phyloP scores from a whole-genome alignment of 1,140 invertebrate species.

The Rhysida immarginata region DNA sequence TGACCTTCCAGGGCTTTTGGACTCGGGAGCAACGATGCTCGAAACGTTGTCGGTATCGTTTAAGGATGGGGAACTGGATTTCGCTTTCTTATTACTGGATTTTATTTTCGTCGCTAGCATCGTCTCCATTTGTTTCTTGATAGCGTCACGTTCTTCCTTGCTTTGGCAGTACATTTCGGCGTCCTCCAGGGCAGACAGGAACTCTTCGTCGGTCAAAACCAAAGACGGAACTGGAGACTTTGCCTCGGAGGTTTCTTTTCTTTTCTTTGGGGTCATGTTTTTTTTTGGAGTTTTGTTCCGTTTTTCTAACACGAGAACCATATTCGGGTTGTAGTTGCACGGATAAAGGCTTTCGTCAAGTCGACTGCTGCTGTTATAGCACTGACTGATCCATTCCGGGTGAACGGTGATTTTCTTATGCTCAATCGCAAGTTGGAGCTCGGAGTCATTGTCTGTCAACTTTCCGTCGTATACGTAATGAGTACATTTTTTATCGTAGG shows the following conservation, averaged over 20 bases:
- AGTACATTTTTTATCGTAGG: conserved; percentile 27
- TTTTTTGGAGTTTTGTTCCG: background rate
- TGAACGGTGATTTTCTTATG: conserved; percentile 32
- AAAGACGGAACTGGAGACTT: background rate
- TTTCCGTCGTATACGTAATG: conserved; percentile 33
- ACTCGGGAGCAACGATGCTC: background rate
- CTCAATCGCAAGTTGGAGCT: conserved; percentile 28
- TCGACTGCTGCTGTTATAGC: conserved; percentile 26
- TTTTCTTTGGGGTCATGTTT: background rate
- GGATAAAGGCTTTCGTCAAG: conserved; percentile 33
- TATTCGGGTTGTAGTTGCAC: conserved; percentile 31
- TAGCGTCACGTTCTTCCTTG: conserved; percentile 13
- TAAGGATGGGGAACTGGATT: background rate
- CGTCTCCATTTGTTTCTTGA: conserved; percentile 20
- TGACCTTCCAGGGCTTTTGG: conserved; percentile 13
- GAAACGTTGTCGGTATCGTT: background rate
- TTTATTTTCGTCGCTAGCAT: conserved; percentile 19
- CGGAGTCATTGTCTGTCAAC: conserved; percentile 30
- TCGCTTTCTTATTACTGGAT: conserved; percentile 16
- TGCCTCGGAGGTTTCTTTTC: background rate
- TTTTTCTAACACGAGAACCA: conserved; percentile 15
- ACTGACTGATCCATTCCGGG: conserved; percentile 33
- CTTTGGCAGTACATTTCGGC: background rate
- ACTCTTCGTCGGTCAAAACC: background rate
- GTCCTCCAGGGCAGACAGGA: background rate